Evolutionary conservation across 2,797 vertebrate genomes (phyloP).

Genomic region (Huso huso): DNA sequence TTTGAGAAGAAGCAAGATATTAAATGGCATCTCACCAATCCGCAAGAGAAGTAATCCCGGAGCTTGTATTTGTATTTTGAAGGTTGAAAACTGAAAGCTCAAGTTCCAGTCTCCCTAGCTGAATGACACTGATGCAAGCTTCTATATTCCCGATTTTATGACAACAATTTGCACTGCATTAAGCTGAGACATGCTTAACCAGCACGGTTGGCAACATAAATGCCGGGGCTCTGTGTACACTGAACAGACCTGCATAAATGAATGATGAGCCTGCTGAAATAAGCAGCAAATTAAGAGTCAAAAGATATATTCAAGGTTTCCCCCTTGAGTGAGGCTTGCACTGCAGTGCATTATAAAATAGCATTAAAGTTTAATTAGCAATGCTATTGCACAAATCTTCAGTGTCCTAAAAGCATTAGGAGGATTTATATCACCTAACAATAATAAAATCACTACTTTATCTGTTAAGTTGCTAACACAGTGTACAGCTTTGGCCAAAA

Average conservation of each 20-base stretch:
- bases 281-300: conserved; percentile 40
- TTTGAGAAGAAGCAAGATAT: too few species aligned
- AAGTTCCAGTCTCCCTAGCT: too few species aligned
- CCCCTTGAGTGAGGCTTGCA: background rate
- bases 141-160: conserved; percentile 24
- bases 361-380: conserved; percentile 42
- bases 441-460: too few species aligned
- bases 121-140: conserved; percentile 9
- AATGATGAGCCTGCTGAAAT: conserved; percentile 35
- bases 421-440: too few species aligned
- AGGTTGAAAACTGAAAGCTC: too few species aligned
- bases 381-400: background rate
- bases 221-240: conserved; percentile 26
- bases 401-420: too few species aligned
- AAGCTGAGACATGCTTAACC: conserved; percentile 12
- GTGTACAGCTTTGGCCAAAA: too few species aligned
- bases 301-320: conserved; percentile 24
- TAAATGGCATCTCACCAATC: too few species aligned
- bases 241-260: conserved; percentile 44
- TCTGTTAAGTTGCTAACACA: too few species aligned
- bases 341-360: background rate
- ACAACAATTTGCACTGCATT: conserved; percentile 19
- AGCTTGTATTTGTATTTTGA: too few species aligned
- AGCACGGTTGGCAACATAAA: too few species aligned
- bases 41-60: too few species aligned